Percentiles rank a stretch among this genome's conserved stretches.
Evolutionary conservation across 2,888 invertebrate genomes (phyloP).

Genomic region (Chrysolina oricalcia): DNA sequence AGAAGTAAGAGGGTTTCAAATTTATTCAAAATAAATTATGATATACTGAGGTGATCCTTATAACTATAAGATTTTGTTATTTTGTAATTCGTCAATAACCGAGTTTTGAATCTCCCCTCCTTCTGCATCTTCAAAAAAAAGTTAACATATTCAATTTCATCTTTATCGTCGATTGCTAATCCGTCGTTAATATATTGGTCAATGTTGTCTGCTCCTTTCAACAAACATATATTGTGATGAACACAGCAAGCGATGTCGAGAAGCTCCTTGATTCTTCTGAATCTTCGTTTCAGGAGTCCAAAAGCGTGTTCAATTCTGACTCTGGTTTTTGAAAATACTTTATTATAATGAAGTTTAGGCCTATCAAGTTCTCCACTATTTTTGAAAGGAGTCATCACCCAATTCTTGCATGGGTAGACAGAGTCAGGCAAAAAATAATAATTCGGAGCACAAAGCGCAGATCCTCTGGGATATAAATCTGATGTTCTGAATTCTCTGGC

Average conservation of each 20-base stretch:
- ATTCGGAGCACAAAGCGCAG: conserved; percentile 7
- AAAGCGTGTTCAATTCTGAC: conserved; percentile 31
- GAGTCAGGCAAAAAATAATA: conserved; percentile 21
- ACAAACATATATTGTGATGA: background rate
- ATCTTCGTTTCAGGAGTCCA: conserved; percentile 26
- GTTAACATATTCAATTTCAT: background rate
- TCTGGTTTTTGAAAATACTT: conserved; percentile 27
- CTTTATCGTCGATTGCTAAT: background rate
- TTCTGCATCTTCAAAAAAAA: background rate
- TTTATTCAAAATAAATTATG: too few relatives aligned
- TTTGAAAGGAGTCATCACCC: conserved; percentile 23
- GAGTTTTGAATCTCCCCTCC: too few relatives aligned
- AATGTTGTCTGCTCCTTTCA: too few relatives aligned
- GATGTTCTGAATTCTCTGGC: conserved; percentile 23
- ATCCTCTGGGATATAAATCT: conserved; percentile 19
- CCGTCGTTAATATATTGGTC: too few relatives aligned
- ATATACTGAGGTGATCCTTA: too few relatives aligned
- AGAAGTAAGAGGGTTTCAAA: too few relatives aligned
- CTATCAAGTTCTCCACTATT: background rate
- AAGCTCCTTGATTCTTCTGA: conserved; percentile 24
- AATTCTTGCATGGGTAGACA: conserved; percentile 10
- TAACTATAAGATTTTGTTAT: background rate
- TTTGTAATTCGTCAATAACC: background rate
- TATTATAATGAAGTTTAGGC: background rate
- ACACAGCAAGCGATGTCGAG: conserved; percentile 3